Percentiles rank a stretch among this genome's conserved stretches.
Evolutionary conservation across 1,140 invertebrate species (phyloP).

Genomic region (Choristoneura fumiferana): DNA sequence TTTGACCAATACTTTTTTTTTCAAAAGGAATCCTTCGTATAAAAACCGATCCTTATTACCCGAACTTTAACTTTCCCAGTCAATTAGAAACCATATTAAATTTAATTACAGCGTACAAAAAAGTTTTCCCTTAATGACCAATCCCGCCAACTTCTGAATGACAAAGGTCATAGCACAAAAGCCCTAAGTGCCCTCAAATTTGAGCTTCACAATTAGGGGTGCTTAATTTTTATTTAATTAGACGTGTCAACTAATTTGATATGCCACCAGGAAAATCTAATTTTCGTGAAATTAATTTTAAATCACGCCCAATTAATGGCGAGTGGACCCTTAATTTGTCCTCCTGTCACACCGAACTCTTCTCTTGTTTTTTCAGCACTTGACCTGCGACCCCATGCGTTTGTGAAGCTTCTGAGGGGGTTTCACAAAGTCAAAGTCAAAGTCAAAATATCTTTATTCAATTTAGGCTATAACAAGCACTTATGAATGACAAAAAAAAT

Average conservation of each 20-base stretch:
- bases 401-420: not conserved
- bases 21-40: too few relatives aligned
- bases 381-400: not conserved
- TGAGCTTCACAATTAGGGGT: not conserved
- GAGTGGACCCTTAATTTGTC: conserved; percentile 2
- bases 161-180: not conserved
- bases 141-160: not conserved
- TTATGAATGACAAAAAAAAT: too few relatives aligned
- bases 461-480: too few relatives aligned
- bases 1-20: too few relatives aligned
- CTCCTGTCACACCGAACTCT: conserved; percentile 2
- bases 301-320: conserved; percentile 33
- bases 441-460: too few relatives aligned
- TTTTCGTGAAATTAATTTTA: conserved; percentile 43
- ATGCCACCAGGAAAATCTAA: conserved; percentile 30
- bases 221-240: conserved; percentile 22
- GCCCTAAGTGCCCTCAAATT: not conserved
- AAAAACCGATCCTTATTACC: too few relatives aligned
- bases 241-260: conserved; percentile 26
- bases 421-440: too few relatives aligned
- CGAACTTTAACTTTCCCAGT: not conserved
- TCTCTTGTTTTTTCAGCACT: not conserved
- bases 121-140: not conserved
- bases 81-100: conserved; percentile 11
- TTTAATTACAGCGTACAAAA: conserved; percentile 6